Evolutionary conservation across 2,888 invertebrate species (phyloP).

Genomic region (Keiferia lycopersicella): DNA sequence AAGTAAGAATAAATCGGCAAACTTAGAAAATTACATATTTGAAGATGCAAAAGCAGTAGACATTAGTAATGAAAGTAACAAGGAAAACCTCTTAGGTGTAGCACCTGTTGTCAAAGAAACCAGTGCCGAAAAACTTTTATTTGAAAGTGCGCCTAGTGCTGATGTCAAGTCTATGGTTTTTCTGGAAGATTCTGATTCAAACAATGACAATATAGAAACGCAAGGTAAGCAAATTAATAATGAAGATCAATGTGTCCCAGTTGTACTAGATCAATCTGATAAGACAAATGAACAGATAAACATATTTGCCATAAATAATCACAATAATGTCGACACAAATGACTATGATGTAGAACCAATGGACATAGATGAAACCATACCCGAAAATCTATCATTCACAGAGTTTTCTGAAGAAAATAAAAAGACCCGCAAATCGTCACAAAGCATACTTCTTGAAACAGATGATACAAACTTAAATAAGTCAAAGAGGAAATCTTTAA

Average conservation of each 20-base stretch:
- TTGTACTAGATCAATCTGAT: slow-evolving; percentile 44
- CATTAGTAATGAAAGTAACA: slow-evolving; percentile 29
- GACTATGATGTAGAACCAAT: slow-evolving; percentile 66
- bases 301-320: slow-evolving; percentile 22
- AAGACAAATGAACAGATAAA: slow-evolving; percentile 27
- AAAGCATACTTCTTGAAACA: not conserved
- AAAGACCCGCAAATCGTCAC: slow-evolving; percentile 21
- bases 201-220: slow-evolving; percentile 40
- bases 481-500: not conserved
- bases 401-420: slow-evolving; percentile 37
- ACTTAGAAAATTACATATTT: not conserved
- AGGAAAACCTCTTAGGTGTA: slow-evolving; percentile 29
- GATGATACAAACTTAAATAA: not conserved
- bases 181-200: slow-evolving; percentile 65
- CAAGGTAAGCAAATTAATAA: slow-evolving; percentile 36
- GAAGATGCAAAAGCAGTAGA: slow-evolving; percentile 18
- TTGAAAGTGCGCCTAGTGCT: slow-evolving; percentile 47
- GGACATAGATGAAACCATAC: slow-evolving; percentile 73
- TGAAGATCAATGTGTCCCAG: slow-evolving; percentile 70
- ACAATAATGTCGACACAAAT: slow-evolving; percentile 21
- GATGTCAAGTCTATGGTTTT: slow-evolving; percentile 49
- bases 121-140: slow-evolving; percentile 44
- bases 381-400: slow-evolving; percentile 51
- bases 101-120: slow-evolving; percentile 28
- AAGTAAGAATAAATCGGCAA: not conserved